Base-by-base conservation (phyloP, 1,140 invertebrate genomes). In the Drosophila virilis region DNA sequence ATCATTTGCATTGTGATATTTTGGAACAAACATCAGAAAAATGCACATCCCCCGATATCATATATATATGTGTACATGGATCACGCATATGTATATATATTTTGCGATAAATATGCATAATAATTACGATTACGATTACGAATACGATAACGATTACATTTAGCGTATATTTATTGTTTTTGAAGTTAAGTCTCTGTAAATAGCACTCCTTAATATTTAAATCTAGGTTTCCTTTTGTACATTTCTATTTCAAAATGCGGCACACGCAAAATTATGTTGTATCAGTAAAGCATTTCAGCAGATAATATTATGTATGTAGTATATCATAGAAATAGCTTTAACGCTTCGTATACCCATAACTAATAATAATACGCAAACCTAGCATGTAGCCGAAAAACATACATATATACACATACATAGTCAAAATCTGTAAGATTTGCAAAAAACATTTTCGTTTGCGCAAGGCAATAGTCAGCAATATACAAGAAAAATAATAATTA, bases 371-470 rank as follows among this genome's bases (percentile, higher is more conserved):
- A 45, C 28, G 48, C 37, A 33, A 43, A 66, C 28, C 32, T 46
- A 55, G 28, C 55, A 33, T 45, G 50, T 51, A 51, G 42, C 48
- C 4, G 22, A 28, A 28, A 28, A 42, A 52, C 37, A 37, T 33
- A 48, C 33, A 69, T 55, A n/a, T n/a, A 28, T 45, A 62, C 45
- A 38, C 45, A 43, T 54, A 59, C 61, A 50, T 80, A 89, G 80
- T 70, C 68, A 76, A 77, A 90, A 85, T 89, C 84, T 89, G 50
- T 75, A 90, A 89, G 84, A 90, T 90, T 84, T 88, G 82, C 68
- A 78, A 65, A 43, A 52, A 69, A 65, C 52, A 65, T 75, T 71
- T 64, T 72, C 51, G 68, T 62, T 80, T 66, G 42, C 66, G 62
- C 62, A 48, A 43, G 68, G 77, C 74, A 79, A 64, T 73, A 88